These are phyloP conservation scores for Amblyjoppa proteus DNA, from an alignment of 2,888 invertebrate species.

Conservation along the genomic window DNA sequence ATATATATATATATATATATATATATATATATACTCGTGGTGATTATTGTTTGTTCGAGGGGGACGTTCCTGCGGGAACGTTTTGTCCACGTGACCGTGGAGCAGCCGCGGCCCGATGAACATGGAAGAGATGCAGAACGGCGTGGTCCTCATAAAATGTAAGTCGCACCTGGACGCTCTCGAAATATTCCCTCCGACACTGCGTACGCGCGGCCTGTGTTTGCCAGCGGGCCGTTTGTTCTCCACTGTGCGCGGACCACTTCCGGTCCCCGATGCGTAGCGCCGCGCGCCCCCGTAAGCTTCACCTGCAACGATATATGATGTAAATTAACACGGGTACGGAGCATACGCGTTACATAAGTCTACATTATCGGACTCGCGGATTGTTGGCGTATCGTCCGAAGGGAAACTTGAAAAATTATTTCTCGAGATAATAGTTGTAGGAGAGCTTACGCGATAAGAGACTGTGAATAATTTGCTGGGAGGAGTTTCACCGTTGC, in stretches of 20 bases:
- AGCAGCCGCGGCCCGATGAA: conserved; percentile 75
- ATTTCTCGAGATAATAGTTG: background rate
- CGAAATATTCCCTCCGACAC: background rate
- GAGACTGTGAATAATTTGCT: conserved; percentile 26
- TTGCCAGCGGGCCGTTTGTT: conserved; percentile 15
- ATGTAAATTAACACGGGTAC: too few relatives aligned
- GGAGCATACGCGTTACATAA: too few relatives aligned
- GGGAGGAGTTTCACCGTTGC: background rate
- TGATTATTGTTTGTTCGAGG: background rate
- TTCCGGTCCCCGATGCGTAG: conserved; percentile 2
- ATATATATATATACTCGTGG: background rate
- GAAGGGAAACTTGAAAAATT: too few relatives aligned
- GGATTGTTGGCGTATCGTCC: too few relatives aligned
- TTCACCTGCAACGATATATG: background rate
- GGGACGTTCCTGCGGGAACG: conserved; percentile 16
- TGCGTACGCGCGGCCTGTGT: background rate
- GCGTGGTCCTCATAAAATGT: conserved; percentile 91
- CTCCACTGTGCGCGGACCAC: background rate
- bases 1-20: too few relatives aligned
- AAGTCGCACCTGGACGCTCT: conserved; percentile 84
- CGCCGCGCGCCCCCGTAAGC: background rate
- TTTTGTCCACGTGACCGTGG: conserved; percentile 3
- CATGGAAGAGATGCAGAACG: conserved; percentile 90
- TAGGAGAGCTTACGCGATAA: background rate
- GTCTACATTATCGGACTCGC: too few relatives aligned